Evolutionary conservation across 1,140 invertebrate genomes (phyloP), one percentile per base, ranked within the genome.

Genomic region (Drosophila saltans): DNA sequence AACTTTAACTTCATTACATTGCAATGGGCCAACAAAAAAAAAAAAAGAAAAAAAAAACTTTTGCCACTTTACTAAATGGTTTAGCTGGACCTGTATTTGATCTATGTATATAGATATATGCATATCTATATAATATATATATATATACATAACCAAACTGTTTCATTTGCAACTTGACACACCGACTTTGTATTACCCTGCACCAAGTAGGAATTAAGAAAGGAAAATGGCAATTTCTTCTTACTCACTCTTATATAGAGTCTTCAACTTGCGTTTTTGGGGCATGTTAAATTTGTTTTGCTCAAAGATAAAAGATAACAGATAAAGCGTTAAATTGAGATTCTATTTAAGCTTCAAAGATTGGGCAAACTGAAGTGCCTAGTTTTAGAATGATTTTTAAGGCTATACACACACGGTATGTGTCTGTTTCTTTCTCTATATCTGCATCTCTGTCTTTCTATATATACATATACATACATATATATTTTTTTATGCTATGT

Each of bases 401-500:
- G 16, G 16, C 16, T 16, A 16, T 16, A 16, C 16, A 16, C 16
- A 16, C 16, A 16, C 16, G 16, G 16, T 16, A 16, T 16, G 16
- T 16, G 28, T 30, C 28, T 30, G 2, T 30, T 2, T 30, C 43
- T 24, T 48, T 24, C 16, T 24, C 43, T 21, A 5, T 11, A 16
- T 10, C 40, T 21, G 1, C 3, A 6, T 48, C 16, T 24, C 1
- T 48, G 0, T 48, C 7, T 24, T 8, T 24, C 6, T 52, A 7
- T 1, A 2, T 26, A 8, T 10, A 10, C 10, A 7, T 26, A 21
- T 21, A 11, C 4, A 3, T n/a, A 1, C 26, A 6, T 26, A 24
- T 52, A 26, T 26, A 9, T 3, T 36, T 73, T 72, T 73, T 48
- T 58, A 74, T 36, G 3, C 41, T 73, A 52, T 58, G 40, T 43